phyloP scores from a whole-genome alignment of 2,888 invertebrate genomes.

The Lochmaea capreae region DNA sequence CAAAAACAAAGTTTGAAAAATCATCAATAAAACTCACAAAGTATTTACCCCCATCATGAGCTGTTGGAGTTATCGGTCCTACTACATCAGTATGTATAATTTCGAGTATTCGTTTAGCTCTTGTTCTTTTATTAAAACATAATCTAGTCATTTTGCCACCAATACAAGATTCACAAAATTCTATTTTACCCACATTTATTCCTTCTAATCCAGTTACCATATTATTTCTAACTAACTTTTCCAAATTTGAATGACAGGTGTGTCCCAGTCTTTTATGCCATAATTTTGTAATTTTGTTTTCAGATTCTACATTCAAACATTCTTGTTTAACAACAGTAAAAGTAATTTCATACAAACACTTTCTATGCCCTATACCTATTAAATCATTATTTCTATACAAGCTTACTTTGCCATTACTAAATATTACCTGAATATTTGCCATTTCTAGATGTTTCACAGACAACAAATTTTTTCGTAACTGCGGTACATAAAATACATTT shows the following conservation, averaged over 20 bases:
- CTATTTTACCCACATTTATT: neutral
- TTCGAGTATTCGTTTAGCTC: too few species aligned
- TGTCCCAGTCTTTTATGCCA: too few species aligned
- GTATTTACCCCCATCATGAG: too few species aligned
- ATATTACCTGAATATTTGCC: neutral
- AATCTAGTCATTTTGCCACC: too few species aligned
- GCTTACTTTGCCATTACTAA: neutral
- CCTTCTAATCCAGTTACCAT: neutral
- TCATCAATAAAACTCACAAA: too few species aligned
- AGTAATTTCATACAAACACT: conserved; percentile 12
- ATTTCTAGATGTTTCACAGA: neutral
- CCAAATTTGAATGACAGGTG: neutral
- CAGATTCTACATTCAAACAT: neutral
- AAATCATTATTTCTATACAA: too few species aligned
- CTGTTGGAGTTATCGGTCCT: too few species aligned
- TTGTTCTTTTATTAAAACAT: too few species aligned
- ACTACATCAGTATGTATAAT: too few species aligned
- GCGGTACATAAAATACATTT: too few species aligned
- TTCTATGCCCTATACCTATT: neutral
- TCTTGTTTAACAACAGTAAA: conserved; percentile 6
- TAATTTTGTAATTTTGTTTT: too few species aligned
- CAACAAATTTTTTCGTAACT: neutral
- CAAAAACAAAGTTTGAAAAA: too few species aligned
- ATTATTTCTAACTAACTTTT: neutral
- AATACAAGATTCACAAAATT: neutral